Conservation (phyloP, 2,888 invertebrate genomes). For the Hydriomena furcata region DNA sequence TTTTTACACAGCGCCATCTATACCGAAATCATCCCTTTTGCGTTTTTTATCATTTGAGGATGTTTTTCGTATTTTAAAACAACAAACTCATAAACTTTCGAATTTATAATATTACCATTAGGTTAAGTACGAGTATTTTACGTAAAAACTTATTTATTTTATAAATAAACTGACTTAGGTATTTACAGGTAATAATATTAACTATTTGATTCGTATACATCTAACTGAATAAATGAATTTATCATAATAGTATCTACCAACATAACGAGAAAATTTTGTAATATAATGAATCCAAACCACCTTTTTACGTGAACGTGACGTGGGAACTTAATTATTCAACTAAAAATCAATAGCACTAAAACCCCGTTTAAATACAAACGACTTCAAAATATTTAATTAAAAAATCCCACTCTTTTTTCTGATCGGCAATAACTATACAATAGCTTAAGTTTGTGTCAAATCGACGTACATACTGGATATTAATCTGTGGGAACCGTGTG, state of each 20-base stretch:
- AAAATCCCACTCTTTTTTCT: conserved; percentile 22
- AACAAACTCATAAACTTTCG: too few relatives aligned
- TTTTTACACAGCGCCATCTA: too few relatives aligned
- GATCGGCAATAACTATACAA: conserved; percentile 2
- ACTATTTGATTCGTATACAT: too few relatives aligned
- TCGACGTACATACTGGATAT: background rate
- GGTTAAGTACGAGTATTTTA: too few relatives aligned
- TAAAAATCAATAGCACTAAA: conserved; percentile 14
- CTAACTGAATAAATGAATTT: conserved; percentile 9
- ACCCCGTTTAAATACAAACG: conserved; percentile 22
- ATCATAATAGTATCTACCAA: too few relatives aligned
- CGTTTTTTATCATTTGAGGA: too few relatives aligned
- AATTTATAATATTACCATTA: too few relatives aligned
- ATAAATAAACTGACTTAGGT: too few relatives aligned
- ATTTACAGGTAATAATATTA: too few relatives aligned
- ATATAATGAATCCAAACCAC: conserved; percentile 21
- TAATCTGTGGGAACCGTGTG: conserved; percentile 9
- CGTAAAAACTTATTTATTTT: too few relatives aligned
- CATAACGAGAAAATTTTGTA: conserved; percentile 5
- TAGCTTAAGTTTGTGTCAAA: conserved; percentile 8
- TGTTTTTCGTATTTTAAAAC: too few relatives aligned
- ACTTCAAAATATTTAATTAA: conserved; percentile 22
- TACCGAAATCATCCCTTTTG: too few relatives aligned
- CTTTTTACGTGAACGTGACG: conserved; percentile 20
- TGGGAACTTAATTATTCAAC: conserved; percentile 23